These are phyloP conservation scores for Galaxea fascicularis DNA, from an alignment of 92 coral and sea anemone species.

Conservation along the genomic window DNA sequence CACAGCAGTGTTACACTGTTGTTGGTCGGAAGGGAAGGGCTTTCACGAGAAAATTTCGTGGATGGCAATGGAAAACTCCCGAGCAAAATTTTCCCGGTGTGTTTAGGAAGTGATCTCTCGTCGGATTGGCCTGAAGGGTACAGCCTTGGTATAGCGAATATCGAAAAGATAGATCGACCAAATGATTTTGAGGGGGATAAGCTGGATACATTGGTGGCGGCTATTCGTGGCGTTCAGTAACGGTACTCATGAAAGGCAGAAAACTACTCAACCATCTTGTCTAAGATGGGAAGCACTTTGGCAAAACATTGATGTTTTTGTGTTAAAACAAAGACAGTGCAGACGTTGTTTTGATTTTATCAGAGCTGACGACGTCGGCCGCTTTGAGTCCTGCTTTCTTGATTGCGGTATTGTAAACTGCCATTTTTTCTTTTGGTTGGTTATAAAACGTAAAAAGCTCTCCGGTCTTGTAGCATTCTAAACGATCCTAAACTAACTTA, in stretches of 20 bases:
- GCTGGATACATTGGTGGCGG: slow-evolving; percentile 73
- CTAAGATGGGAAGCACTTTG: background rate
- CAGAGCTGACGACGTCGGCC: too few relatives aligned
- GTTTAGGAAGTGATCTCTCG: slow-evolving; percentile 71
- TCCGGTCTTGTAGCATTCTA: too few relatives aligned
- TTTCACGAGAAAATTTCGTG: slow-evolving; percentile 61
- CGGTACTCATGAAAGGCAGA: too few relatives aligned
- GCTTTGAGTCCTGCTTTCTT: too few relatives aligned
- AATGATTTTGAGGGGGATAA: slow-evolving; percentile 62
- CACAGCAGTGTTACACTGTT: slow-evolving; percentile 69
- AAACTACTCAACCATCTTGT: background rate
- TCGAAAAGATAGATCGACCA: slow-evolving; percentile 26
- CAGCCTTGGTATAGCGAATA: slow-evolving; percentile 22
- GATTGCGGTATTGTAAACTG: too few relatives aligned
- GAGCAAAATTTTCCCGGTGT: slow-evolving; percentile 76
- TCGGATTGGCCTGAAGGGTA: slow-evolving; percentile 79
- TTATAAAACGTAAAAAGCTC: too few relatives aligned
- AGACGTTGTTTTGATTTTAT: too few relatives aligned
- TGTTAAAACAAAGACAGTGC: too few relatives aligned
- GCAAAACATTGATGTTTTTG: background rate
- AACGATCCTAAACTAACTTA: too few relatives aligned
- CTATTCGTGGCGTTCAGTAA: slow-evolving; percentile 41
- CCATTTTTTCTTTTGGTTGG: too few relatives aligned
- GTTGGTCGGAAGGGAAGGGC: slow-evolving; percentile 50
- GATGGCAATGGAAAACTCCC: slow-evolving; percentile 63